Percentiles rank a stretch among this genome's conserved stretches.
phyloP scores from a whole-genome alignment of 2,113 vertebrate genomes.

The Erythrocercus mccallii region DNA sequence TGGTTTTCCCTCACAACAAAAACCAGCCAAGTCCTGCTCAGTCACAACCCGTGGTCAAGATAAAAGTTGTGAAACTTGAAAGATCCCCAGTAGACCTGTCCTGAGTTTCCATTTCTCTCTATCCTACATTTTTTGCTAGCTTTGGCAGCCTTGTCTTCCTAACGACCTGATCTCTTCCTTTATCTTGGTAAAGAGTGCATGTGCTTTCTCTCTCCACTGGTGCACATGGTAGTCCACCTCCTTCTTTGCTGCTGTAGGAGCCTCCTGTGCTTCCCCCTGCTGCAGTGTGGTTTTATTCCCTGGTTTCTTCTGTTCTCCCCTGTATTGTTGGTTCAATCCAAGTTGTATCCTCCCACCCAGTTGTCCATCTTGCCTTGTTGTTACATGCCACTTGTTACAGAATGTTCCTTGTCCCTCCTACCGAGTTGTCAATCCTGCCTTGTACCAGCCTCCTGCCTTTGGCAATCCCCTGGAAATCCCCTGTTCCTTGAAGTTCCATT shows the following conservation, averaged over 20 bases:
- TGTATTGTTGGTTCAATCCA: too few species aligned
- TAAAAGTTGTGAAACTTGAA: not conserved
- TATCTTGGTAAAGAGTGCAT: not conserved
- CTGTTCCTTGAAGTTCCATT: too few species aligned
- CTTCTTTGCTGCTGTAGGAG: not conserved
- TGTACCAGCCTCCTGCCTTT: too few species aligned
- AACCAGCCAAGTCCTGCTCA: not conserved
- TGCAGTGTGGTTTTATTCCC: too few species aligned
- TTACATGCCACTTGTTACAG: too few species aligned
- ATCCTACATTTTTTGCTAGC: not conserved
- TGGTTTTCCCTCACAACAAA: not conserved
- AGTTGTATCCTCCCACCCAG: too few species aligned
- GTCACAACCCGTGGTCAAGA: not conserved
- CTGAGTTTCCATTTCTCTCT: not conserved
- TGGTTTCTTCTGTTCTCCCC: too few species aligned
- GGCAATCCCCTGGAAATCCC: too few species aligned
- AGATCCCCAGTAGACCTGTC: not conserved
- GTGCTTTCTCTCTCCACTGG: not conserved
- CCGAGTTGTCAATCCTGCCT: too few species aligned
- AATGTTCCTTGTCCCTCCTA: too few species aligned
- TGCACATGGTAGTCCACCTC: fast-evolving
- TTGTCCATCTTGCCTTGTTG: too few species aligned
- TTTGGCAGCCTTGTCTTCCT: not conserved
- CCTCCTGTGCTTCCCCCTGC: not conserved
- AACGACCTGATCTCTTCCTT: not conserved